Evolutionary conservation across 1,140 invertebrate species (phyloP).

Genomic region (Polyergus mexicanus): DNA sequence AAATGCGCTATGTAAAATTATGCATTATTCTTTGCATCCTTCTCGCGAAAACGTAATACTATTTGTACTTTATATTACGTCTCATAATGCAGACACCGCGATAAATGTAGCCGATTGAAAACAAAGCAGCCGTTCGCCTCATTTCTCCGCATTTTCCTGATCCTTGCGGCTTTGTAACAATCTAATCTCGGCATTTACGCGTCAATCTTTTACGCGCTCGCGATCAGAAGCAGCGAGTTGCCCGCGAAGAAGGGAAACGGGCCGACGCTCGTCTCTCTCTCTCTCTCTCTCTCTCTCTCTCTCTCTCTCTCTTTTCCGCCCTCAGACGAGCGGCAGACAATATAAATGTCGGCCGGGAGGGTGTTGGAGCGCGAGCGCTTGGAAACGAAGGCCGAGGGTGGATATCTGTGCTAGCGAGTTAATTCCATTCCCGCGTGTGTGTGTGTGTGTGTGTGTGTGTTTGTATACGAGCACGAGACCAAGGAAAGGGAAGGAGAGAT

Average conservation of each 20-base stretch:
- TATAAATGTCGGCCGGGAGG: slow-evolving; percentile 78
- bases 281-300: slow-evolving; percentile 31
- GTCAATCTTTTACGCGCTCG: slow-evolving; percentile 24
- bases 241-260: slow-evolving; percentile 1
- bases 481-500: slow-evolving; percentile 43
- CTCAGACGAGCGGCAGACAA: slow-evolving; percentile 79
- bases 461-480: slow-evolving; percentile 43
- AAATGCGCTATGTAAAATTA: not conserved
- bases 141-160: not conserved
- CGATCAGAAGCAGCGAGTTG: slow-evolving; percentile 6
- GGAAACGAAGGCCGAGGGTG: slow-evolving; percentile 75
- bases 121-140: slow-evolving; percentile 32
- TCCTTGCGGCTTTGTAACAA: not conserved
- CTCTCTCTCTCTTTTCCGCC: slow-evolving; percentile 44
- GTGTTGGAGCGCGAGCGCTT: slow-evolving; percentile 38
- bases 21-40: not conserved
- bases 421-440: slow-evolving; percentile 82
- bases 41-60: slow-evolving; percentile 8
- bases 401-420: slow-evolving; percentile 84
- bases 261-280: slow-evolving; percentile 16
- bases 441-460: slow-evolving; percentile 32
- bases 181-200: slow-evolving; percentile 24
- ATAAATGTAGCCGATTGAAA: slow-evolving; percentile 26
- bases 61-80: slow-evolving; percentile 9
- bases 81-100: not conserved